Evolutionary conservation across 30 jellyfish, hydroid and myxozoan genomes (phyloP), one percentile per base, ranked within the genome.

Genomic region (Hydractinia symbiolongicarpus): DNA sequence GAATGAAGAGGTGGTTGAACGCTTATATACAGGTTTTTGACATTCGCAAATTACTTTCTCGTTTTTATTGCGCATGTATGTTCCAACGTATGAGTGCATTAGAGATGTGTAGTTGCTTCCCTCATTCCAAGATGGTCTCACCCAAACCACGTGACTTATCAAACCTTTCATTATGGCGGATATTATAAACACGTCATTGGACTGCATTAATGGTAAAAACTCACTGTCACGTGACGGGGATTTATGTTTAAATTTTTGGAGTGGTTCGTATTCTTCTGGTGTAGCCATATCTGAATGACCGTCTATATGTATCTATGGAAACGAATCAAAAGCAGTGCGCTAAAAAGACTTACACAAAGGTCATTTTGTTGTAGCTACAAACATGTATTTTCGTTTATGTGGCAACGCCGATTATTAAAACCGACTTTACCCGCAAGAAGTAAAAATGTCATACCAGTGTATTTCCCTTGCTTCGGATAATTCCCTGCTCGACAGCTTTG

Each of bases 201-300:
- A 72, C 72, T 82, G 86, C 89, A 82, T 82, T 49, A 82, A 56
- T 50, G 89, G 85, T 55, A 77, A 44, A 77, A 53, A 55, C 30
- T 50, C 17, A 55, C 57, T 44, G 40, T 53, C 76, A 8, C 51
- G 66, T 9, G 85, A 20, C 9, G 88, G 88, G 21, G 30, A 50
- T 14, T 20, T 61, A 53, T 71, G 73, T 9, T 9, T 44, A 4
- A 82, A 69, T 30, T 50, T 1, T 9, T 56, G 73, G 4, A 82
- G 51, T 19, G 30, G 9, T 21, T 57, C 53, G 15, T 15, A 82
- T 40, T 40, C 61, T 11, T 56, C 72, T 4, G 89, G 89, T 21
- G 82, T 52, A 9, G 86, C 89, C 83, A 82, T 73, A 72, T 82
- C 89, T 16, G 89, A 82, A 54, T 82, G 89, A 21, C 86, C 89